Base-by-base conservation (phyloP, 2,888 invertebrate genomes). In the Drosophila kokeensis region DNA sequence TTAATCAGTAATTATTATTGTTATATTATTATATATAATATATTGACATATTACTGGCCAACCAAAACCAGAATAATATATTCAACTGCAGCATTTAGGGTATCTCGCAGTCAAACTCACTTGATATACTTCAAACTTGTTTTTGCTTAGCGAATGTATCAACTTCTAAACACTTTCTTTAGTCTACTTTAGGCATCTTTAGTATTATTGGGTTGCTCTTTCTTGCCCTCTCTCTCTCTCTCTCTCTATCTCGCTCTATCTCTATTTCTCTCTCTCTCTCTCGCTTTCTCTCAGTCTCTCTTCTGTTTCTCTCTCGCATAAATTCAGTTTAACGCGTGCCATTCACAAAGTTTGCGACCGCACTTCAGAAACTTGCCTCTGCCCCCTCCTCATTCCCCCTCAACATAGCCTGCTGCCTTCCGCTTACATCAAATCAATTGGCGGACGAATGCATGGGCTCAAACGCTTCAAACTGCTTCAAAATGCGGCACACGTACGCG, bases 401-500 rank as follows among this genome's bases (percentile, higher is more conserved):
- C 18, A 11, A 34, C 10, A 55, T 18, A 21, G 38, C 24, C 61
- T 7, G 21, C 75, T 67, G 70, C 67, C 76, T 61, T 73, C 74
- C 82, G 75, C 70, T 76, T 75, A 77, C 81, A 82, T 79, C 82
- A 61, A 86, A 82, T 86, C 86, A 83, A 83, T 86, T 86, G 83
- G 65, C 81, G 76, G 65, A 69, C 69, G 67, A 71, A 42, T 34
- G 55, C 32, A 52, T 52, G 29, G 3, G 21, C 53, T 69, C 52
- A 49, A 45, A 45, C 24, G 6, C 15, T 24, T 69, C 52, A 49
- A 45, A 7, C 24, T 15, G 24, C 24, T 8, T 73, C 73, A 57
- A 69, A 36, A 89, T 87, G 75, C 89, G 60, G 48, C 78, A 81
- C 89, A 89, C 89, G 89, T 89, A 76, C 86, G 87, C 76, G 81